phyloP scores from a whole-genome alignment of 2,888 invertebrate species.

The Cephus spinipes region DNA sequence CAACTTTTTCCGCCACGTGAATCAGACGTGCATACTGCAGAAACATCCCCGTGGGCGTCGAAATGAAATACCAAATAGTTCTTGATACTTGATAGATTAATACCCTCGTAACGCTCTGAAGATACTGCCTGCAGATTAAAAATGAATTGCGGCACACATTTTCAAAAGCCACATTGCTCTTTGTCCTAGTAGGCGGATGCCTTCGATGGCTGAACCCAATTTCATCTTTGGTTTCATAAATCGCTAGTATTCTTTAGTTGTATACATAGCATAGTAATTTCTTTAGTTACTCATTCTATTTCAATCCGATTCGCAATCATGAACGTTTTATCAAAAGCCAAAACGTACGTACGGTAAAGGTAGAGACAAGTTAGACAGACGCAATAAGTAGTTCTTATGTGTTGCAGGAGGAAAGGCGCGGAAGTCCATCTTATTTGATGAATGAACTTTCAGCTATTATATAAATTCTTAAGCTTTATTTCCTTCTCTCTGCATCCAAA shows the following conservation, averaged over 20 bases:
- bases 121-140: not conserved
- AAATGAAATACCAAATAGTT: constrained; percentile 17
- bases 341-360: no score
- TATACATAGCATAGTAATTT: not conserved
- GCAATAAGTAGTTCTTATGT: constrained; percentile 44
- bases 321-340: not conserved
- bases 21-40: constrained; percentile 26
- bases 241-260: not conserved
- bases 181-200: not conserved
- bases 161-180: not conserved
- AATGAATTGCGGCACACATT: not conserved
- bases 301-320: not conserved
- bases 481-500: not conserved
- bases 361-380: constrained; percentile 29
- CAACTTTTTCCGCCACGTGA: constrained; percentile 33
- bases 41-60: constrained; percentile 36
- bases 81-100: not conserved
- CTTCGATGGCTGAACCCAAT: not conserved
- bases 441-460: not conserved
- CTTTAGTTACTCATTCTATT: not conserved
- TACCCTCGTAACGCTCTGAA: not conserved
- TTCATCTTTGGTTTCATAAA: not conserved
- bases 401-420: not conserved
- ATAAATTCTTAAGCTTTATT: not conserved
- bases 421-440: not conserved